Base-by-base conservation (phyloP, 2,797 vertebrate species). In the Catharus ustulatus region DNA sequence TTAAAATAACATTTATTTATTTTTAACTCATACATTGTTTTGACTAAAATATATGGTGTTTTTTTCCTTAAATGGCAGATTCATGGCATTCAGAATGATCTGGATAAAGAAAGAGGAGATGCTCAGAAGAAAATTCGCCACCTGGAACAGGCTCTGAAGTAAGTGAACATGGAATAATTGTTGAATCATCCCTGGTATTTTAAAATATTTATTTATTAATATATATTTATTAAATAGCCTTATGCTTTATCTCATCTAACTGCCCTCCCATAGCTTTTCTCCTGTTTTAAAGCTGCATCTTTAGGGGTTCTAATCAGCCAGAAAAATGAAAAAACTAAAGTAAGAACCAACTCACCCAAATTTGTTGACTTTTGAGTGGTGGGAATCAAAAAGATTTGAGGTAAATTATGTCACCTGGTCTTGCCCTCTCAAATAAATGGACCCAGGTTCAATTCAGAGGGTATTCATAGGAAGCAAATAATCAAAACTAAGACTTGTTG, bases 91-190 rank as follows among this genome's bases (percentile, higher is more conserved):
- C 98, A 96, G 89, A 98, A 58, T 36, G 98, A 99, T 87, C 97
- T 98, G 69, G 98, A 99, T 79, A 98, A 98, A 94, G 98, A 99
- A 69, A 98, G 96, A 94, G 96, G 77, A 16, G 98, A 98, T 42
- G 93, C 97, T 87, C 98, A 97, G 59, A 99, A 97, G 98, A 99
- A 98, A 97, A 98, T 98, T 54, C 92, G 42, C 66, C 98, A 97
- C 91, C 96, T 99, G 58, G 98, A 99, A 82, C 98, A 98, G 26
- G 71, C 96, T 79, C 96, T 99, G 96, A 99, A 98, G 99, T 99
- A 97, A 98, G 97, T 97, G 92, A 94, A 68, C 63, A 5, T 84
- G 38, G 46, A 74, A 62, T 79, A 59, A 54, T 63, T 76, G 18
- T 76, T 86, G 45, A 61, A 58, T 20, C 12, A 19, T 23, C 5